Conservation (phyloP, 2,797 vertebrate genomes). For the Chanos chanos region DNA sequence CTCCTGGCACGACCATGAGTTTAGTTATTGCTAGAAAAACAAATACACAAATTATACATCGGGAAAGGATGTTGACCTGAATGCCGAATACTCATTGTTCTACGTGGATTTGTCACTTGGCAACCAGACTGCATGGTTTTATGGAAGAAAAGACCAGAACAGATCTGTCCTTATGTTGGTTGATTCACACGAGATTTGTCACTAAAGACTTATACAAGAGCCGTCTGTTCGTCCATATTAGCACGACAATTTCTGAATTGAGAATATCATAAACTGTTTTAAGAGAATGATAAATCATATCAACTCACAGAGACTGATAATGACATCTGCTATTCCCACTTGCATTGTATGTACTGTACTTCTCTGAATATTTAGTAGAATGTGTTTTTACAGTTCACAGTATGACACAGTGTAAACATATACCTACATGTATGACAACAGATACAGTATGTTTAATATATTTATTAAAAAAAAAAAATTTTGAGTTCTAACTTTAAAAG, state of each 20-base stretch:
- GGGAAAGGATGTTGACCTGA: no score
- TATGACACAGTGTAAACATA: constrained; percentile 47
- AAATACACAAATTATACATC: no score
- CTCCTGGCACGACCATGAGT: no score
- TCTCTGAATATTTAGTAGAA: constrained; percentile 50
- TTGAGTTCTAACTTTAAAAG: constrained; percentile 49
- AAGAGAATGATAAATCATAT: constrained; percentile 7
- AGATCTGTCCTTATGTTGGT: not conserved
- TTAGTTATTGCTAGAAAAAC: no score
- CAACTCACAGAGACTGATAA: constrained; percentile 29
- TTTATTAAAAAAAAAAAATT: constrained; percentile 41
- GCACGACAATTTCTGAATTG: not conserved
- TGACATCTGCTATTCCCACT: constrained; percentile 40
- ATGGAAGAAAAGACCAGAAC: constrained; percentile 14
- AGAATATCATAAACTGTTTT: no score
- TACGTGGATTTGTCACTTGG: no score
- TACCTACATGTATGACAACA: constrained; percentile 38
- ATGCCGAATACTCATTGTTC: no score
- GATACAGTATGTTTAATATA: constrained; percentile 41
- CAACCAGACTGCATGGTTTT: constrained; percentile 18
- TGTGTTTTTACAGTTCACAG: constrained; percentile 59
- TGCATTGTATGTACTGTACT: constrained; percentile 41
- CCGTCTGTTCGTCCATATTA: not conserved
- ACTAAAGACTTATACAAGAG: not conserved
- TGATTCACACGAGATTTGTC: constrained; percentile 30